Conservation (phyloP, 1,140 invertebrate species). For the Gonioctena quinquepunctata region DNA sequence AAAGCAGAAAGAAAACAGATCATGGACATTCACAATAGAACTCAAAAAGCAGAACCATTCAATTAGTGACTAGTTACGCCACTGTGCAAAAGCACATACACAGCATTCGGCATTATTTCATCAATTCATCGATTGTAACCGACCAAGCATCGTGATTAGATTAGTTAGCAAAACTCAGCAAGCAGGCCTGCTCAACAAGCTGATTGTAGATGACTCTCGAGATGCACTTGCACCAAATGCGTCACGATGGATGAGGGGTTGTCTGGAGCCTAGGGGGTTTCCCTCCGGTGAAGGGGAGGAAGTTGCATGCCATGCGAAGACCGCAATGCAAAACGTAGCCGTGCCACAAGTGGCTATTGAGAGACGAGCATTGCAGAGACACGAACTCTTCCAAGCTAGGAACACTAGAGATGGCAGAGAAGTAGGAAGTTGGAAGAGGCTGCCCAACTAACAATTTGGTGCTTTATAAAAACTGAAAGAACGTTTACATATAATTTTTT, state of each 20-base stretch:
- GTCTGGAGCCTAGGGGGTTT: neutral
- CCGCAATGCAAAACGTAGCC: constrained; percentile 16
- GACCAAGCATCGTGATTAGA: constrained; percentile 35
- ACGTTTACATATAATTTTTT: too few species aligned
- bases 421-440: constrained; percentile 2
- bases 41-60: too few species aligned
- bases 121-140: constrained; percentile 33
- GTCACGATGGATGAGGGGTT: neutral
- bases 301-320: neutral
- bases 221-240: constrained; percentile 9
- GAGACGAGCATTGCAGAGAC: constrained; percentile 13
- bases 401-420: neutral
- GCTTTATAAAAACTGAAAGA: too few species aligned
- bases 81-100: neutral
- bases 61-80: neutral
- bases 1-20: too few species aligned
- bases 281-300: neutral
- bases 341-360: constrained; percentile 20
- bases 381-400: constrained; percentile 6
- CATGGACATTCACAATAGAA: too few species aligned
- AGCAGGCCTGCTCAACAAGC: constrained; percentile 15
- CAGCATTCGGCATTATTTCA: constrained; percentile 17
- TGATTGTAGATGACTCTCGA: constrained; percentile 9
- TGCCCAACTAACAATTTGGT: too few species aligned
- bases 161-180: constrained; percentile 38